A percentile compares a stretch with the other conserved stretches of the same genome.
phyloP scores from a whole-genome alignment of 1,140 invertebrate genomes.

The Probaryconus sp. region DNA sequence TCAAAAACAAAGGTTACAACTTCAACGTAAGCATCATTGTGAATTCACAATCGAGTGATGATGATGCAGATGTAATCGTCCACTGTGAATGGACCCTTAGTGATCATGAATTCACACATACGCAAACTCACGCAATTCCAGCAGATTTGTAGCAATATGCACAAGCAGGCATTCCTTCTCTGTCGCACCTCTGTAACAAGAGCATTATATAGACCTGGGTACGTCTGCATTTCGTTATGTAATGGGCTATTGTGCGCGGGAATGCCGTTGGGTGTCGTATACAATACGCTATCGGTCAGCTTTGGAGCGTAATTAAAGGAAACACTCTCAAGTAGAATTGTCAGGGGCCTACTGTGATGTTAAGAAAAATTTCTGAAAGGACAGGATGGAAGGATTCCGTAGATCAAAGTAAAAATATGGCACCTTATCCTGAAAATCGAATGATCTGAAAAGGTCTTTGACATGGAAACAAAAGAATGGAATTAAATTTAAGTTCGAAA shows the following conservation, averaged over 20 bases:
- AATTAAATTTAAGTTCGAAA: no score
- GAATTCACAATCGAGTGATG: no score
- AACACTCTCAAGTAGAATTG: constrained; percentile 65
- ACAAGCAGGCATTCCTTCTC: constrained; percentile 1
- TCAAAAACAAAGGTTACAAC: no score
- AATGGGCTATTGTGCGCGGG: constrained; percentile 69
- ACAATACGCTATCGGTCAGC: constrained; percentile 27
- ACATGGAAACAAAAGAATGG: no score
- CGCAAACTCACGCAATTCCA: constrained; percentile 14
- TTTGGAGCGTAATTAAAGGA: constrained; percentile 67
- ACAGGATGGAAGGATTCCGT: no score
- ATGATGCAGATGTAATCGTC: no score
- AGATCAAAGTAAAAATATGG: no score
- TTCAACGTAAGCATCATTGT: constrained; percentile 27
- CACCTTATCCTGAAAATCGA: no score
- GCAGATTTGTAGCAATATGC: constrained; percentile 23
- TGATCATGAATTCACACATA: not conserved
- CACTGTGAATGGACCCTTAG: no score
- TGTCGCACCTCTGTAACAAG: not conserved
- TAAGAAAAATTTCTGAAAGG: no score
- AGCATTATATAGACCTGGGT: constrained; percentile 25
- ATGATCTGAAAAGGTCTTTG: no score
- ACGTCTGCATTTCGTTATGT: constrained; percentile 68
- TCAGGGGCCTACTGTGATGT: no score
- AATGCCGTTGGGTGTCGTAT: constrained; percentile 67